Evolutionary conservation across 2,797 vertebrate genomes (phyloP).

Genomic region (Sphenopsis melanotis): DNA sequence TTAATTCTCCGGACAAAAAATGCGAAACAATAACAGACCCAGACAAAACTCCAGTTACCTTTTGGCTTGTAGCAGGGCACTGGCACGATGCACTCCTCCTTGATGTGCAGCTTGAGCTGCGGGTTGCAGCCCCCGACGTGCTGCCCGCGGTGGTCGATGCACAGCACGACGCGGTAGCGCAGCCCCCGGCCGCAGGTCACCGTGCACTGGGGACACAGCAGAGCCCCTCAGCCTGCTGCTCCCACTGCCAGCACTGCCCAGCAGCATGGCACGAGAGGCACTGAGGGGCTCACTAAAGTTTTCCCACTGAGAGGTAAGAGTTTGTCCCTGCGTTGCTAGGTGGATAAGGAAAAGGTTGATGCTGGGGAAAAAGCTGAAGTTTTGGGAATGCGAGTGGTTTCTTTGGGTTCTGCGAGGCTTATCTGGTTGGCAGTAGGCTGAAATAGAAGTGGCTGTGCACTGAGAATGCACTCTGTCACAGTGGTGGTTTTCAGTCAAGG

Average conservation of each 20-base stretch:
- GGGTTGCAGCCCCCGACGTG: conserved; percentile 88
- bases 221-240: neutral
- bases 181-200: conserved; percentile 90
- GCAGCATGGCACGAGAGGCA: neutral
- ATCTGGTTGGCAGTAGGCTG: neutral
- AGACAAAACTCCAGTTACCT: conserved; percentile 75
- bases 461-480: neutral
- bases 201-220: conserved; percentile 80
- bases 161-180: conserved; percentile 90
- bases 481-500: neutral
- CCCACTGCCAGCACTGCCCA: neutral
- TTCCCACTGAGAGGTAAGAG: rapidly evolving
- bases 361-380: neutral
- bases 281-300: rapidly evolving
- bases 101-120: conserved; percentile 87
- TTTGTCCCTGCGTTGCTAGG: neutral
- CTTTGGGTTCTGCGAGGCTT: neutral
- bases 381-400: neutral
- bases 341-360: neutral
- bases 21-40: neutral
- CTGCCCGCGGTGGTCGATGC: conserved; percentile 87
- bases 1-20: conserved; percentile 48
- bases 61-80: conserved; percentile 86
- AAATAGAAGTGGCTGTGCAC: neutral
- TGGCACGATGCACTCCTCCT: conserved; percentile 90